Base-by-base conservation (phyloP, 2,797 vertebrate species). In the Fundulus diaphanus region DNA sequence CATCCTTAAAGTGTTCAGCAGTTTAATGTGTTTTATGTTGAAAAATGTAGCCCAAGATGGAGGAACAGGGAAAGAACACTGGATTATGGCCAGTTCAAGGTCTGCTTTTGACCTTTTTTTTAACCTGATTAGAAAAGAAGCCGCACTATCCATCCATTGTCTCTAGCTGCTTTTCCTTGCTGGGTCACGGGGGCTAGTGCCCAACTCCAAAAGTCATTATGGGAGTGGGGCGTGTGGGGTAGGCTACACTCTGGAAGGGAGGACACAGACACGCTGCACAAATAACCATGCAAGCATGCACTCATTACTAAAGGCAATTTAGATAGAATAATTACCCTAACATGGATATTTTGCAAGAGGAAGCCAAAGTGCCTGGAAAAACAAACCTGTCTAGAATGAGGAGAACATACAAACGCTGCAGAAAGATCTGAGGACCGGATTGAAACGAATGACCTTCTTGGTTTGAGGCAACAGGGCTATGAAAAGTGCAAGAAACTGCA, bases 11-110 rank as follows among this genome's bases (percentile, higher is more conserved):
- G 4, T 71, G 70, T 40, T 71, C 33, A 35, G 33, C 22, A 11
- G 8, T 24, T 63, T 63, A 63, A 63, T 63, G 33, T 2, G 33
- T 37, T 63, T 12, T 37, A 22, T 63, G 59, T 37, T 63, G 59
- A 63, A 63, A 37, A 63, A 63, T 63, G 59, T 24, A 24, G 31
- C 59, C 24, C 3, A 3, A 9, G 59, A 63, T 63, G 59, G 33
- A 24, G 59, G 59, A 37, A 37, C 33, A 37, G 35, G 20, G 59
- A 37, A 12, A 12, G 33, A 63, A 20, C 33, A 37, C 59, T 37
- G 59, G 59, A 35, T 63, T 63, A 63, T 22, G 1, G 20, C 33
- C 59, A 63, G 59, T 63, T 37, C 59, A 63, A 63, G 59, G 59
- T 63, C 59, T 63, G 33, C 35, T 24, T 63, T 5, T 2, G 12